Conservation (phyloP, 1,140 invertebrate genomes). For the Xylocopa sonorina region DNA sequence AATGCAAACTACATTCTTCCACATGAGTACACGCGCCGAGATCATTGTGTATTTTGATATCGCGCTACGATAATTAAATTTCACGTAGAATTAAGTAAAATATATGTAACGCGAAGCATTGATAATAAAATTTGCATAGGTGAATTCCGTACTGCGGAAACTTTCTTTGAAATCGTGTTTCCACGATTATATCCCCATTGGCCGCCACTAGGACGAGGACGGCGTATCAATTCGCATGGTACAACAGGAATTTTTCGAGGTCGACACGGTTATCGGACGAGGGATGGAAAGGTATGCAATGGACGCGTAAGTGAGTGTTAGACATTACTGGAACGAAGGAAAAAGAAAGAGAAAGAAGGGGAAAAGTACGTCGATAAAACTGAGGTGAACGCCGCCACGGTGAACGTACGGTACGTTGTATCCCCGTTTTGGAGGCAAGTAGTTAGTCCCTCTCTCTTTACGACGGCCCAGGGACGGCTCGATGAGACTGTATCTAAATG, state of each 20-base stretch:
- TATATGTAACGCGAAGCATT: too few relatives aligned
- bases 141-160: too few relatives aligned
- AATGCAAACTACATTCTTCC: constrained; percentile 21
- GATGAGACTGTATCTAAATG: constrained; percentile 30
- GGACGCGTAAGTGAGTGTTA: not conserved
- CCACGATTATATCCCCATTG: not conserved
- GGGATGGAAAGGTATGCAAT: constrained; percentile 24
- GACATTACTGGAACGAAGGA: not conserved
- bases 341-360: constrained; percentile 15
- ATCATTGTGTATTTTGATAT: not conserved
- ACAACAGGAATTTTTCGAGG: constrained; percentile 28
- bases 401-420: constrained; percentile 65
- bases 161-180: not conserved
- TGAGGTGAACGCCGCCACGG: constrained; percentile 60
- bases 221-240: constrained; percentile 14
- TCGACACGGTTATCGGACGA: constrained; percentile 38
- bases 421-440: constrained; percentile 60
- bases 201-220: not conserved
- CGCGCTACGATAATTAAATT: not conserved
- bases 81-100: too few relatives aligned
- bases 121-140: too few relatives aligned
- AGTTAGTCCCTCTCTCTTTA: constrained; percentile 63
- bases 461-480: constrained; percentile 54
- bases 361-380: constrained; percentile 61
- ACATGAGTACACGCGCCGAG: not conserved